Percentiles rank a stretch among this genome's conserved stretches.
Evolutionary conservation across 2,888 invertebrate species (phyloP).

Genomic region (Lepidocyrtoides sp.): DNA sequence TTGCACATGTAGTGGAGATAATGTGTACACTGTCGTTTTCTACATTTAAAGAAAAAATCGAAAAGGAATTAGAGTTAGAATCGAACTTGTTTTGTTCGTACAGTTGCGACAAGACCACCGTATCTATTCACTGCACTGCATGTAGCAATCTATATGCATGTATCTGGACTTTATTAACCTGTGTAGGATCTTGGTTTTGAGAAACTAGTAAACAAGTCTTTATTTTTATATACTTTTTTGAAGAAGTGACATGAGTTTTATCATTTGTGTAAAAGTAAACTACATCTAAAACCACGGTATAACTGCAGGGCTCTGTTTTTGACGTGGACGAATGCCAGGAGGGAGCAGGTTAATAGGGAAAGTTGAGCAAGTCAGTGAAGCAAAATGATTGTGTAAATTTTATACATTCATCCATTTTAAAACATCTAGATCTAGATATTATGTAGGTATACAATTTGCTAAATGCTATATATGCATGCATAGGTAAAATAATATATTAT

Average conservation of each 20-base stretch:
- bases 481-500: not conserved
- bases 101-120: too few species aligned
- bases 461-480: not conserved
- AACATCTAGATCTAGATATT: not conserved
- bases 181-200: not conserved
- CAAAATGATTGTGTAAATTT: slow-evolving; percentile 71
- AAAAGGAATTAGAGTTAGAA: too few species aligned
- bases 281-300: not conserved
- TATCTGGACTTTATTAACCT: too few species aligned
- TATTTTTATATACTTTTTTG: not conserved
- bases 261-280: slow-evolving; percentile 22
- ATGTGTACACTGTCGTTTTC: too few species aligned
- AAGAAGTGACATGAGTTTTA: slow-evolving; percentile 20
- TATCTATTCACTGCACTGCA: too few species aligned
- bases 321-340: slow-evolving; percentile 67
- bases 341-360: slow-evolving; percentile 71
- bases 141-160: too few species aligned
- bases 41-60: too few species aligned
- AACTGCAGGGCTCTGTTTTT: slow-evolving; percentile 46
- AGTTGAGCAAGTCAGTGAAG: slow-evolving; percentile 71
- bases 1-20: too few species aligned
- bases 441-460: not conserved
- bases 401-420: slow-evolving; percentile 14
- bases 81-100: too few species aligned
- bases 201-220: not conserved